A percentile compares a stretch with the other conserved stretches of the same genome.
Conservation (phyloP, 1,140 invertebrate genomes). For the Meloidogyne hapla region DNA sequence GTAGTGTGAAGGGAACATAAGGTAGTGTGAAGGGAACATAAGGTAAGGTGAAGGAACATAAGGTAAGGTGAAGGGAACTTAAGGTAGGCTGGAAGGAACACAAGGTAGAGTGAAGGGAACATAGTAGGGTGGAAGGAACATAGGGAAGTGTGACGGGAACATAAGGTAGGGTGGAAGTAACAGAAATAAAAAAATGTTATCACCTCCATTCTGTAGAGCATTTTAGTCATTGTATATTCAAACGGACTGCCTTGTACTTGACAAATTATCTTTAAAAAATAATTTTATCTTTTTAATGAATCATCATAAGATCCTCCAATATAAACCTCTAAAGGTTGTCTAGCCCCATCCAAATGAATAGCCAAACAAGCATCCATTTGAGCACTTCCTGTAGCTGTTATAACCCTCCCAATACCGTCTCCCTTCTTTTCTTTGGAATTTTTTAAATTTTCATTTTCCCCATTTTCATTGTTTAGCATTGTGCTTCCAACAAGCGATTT, state of each 20-base stretch:
- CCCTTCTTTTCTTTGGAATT: not conserved
- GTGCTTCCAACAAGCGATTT: slow-evolving; percentile 40
- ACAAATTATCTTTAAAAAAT: slow-evolving; percentile 36
- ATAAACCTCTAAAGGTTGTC: slow-evolving; percentile 28
- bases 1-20: too few relatives aligned
- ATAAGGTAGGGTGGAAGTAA: too few relatives aligned
- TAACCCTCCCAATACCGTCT: not conserved
- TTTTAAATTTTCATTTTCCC: not conserved
- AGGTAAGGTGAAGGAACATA: too few relatives aligned
- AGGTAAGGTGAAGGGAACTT: too few relatives aligned
- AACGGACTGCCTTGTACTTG: slow-evolving; percentile 38
- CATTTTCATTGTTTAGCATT: slow-evolving; percentile 30
- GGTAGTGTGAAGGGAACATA: too few relatives aligned
- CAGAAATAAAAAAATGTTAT: not conserved
- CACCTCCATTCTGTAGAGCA: slow-evolving; percentile 46
- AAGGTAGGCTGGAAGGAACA: too few relatives aligned
- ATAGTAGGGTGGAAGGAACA: too few relatives aligned
- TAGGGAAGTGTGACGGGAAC: too few relatives aligned
- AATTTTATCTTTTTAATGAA: not conserved
- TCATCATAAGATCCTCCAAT: not conserved
- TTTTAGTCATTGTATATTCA: slow-evolving; percentile 46
- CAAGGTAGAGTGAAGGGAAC: too few relatives aligned
- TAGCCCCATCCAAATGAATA: slow-evolving; percentile 43
- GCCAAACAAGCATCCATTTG: slow-evolving; percentile 46
- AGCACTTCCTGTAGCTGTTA: slow-evolving; percentile 41